These are phyloP conservation scores for Pteria penguin DNA, from an alignment of 2,888 invertebrate genomes.

Conservation along the genomic window DNA sequence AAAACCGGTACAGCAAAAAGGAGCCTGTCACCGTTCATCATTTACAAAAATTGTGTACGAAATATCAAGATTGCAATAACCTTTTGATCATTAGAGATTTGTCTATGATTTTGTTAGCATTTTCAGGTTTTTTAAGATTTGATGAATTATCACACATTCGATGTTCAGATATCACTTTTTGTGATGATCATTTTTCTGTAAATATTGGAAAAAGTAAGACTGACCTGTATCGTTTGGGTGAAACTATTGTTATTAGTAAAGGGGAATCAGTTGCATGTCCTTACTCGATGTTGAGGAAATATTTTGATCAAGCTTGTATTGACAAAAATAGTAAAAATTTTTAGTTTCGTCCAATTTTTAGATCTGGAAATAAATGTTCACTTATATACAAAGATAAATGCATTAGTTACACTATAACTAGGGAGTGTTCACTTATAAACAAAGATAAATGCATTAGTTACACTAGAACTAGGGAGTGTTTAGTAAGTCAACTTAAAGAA, in stretches of 20 bases:
- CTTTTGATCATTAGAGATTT: not conserved
- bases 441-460: too few species aligned
- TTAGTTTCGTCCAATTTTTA: slow-evolving; percentile 1
- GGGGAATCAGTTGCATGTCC: slow-evolving; percentile 15
- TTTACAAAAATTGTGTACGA: not conserved
- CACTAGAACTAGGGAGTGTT: too few species aligned
- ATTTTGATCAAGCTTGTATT: not conserved
- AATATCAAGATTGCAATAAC: not conserved
- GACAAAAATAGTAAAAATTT: not conserved
- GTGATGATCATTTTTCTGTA: slow-evolving; percentile 3
- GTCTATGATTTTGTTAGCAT: not conserved
- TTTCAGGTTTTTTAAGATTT: not conserved
- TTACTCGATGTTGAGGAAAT: not conserved
- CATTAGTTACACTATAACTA: slow-evolving; percentile 19
- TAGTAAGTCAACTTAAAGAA: too few species aligned
- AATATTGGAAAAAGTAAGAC: slow-evolving; percentile 16
- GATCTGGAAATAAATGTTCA: not conserved
- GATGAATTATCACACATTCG: slow-evolving; percentile 6
- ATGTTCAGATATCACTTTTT: not conserved
- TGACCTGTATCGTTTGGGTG: slow-evolving; percentile 1
- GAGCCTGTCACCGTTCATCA: not conserved
- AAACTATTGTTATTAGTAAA: slow-evolving; percentile 6
- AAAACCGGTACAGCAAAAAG: not conserved
- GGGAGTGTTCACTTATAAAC: too few species aligned
- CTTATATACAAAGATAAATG: slow-evolving; percentile 12